phyloP scores from a whole-genome alignment of 2,113 vertebrate species.

The Sebastes schlegelii region DNA sequence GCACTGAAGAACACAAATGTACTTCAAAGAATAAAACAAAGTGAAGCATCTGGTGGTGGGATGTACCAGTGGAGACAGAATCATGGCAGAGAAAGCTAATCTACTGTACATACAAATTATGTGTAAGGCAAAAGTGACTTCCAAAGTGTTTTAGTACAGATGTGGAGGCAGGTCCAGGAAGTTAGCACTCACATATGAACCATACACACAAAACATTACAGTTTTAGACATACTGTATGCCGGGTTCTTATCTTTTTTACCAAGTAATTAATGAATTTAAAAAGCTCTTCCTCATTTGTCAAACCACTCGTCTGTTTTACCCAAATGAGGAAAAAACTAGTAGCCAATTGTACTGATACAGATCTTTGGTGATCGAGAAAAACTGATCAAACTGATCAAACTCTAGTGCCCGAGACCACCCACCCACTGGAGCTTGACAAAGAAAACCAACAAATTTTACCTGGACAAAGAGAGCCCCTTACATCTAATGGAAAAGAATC shows the following conservation, averaged over 20 bases:
- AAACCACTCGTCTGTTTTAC: slow-evolving; percentile 4
- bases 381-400: neutral
- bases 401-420: neutral
- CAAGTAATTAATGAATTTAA: neutral
- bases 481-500: neutral
- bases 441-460: neutral
- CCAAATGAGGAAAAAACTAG: neutral
- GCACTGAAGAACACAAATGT: neutral
- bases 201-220: neutral
- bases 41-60: neutral
- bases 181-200: slow-evolving; percentile 6
- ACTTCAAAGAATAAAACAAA: neutral
- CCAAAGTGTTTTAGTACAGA: slow-evolving; percentile 16
- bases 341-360: neutral
- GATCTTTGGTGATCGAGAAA: slow-evolving; percentile 3
- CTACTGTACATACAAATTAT: slow-evolving; percentile 1
- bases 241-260: neutral
- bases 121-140: slow-evolving; percentile 69
- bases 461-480: neutral
- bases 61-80: neutral
- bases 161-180: slow-evolving; percentile 12
- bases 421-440: neutral
- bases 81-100: slow-evolving; percentile 6
- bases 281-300: neutral
- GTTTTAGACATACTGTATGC: neutral